phyloP scores from a whole-genome alignment of 2,888 invertebrate species.

The Mythimna albipuncta region DNA sequence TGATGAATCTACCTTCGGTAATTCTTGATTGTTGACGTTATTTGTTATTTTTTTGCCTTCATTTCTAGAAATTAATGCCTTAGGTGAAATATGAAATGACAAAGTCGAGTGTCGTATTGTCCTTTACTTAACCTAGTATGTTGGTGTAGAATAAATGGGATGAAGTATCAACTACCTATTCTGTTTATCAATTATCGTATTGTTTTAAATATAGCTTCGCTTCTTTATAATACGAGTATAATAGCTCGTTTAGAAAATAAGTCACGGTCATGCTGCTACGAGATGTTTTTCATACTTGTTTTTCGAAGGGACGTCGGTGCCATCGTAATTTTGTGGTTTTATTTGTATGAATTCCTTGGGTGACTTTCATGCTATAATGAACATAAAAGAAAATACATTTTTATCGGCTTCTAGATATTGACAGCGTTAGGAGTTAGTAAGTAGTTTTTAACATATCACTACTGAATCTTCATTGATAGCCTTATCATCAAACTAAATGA shows the following conservation, averaged over 20 bases:
- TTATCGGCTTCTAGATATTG: not conserved
- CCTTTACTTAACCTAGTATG: not conserved
- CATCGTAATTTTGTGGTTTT: not conserved
- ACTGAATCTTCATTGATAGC: not conserved
- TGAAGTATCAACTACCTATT: not conserved
- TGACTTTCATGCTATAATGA: slow-evolving; percentile 28
- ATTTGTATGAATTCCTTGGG: not conserved
- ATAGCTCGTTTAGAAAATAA: slow-evolving; percentile 14
- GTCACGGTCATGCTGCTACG: slow-evolving; percentile 33
- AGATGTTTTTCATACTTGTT: slow-evolving; percentile 28
- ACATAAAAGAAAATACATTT: slow-evolving; percentile 14
- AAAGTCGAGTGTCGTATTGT: not conserved
- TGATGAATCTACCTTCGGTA: not conserved
- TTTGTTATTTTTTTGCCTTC: not conserved
- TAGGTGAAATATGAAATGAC: not conserved
- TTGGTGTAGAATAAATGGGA: not conserved
- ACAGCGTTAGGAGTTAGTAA: not conserved
- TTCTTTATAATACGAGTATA: not conserved
- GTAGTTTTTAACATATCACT: not conserved
- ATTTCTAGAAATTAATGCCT: not conserved
- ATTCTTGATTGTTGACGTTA: not conserved
- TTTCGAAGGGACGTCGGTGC: slow-evolving; percentile 19
- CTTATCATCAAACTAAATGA: slow-evolving; percentile 10
- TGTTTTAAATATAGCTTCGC: slow-evolving; percentile 3
- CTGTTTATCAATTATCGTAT: not conserved